Evolutionary conservation across 1,140 invertebrate species (phyloP), one percentile per base, ranked within the genome.

Genomic region (Anadara kagoshimensis): DNA sequence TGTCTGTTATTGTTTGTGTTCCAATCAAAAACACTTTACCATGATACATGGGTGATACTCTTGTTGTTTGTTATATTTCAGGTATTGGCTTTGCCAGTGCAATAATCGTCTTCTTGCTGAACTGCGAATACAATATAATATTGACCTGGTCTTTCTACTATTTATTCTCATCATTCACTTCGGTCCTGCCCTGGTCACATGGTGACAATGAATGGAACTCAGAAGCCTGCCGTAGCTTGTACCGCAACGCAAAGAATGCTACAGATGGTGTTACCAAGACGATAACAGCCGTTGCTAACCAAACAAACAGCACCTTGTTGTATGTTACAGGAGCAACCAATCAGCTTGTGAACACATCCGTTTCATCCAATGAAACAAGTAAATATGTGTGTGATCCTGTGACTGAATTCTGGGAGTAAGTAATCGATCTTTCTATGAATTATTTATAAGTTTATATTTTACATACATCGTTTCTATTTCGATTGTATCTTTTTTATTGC

Each of bases 151-250:
- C 86, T 0, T 65, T 90, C 41, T 89, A 87, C 71, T 90, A 89
- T 73, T 74, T 90, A 14, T 82, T 87, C 61, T 74, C 83, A 10
- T 88, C 87, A n/a, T 89, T 90, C 74, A 82, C 71, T 11, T 57
- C 78, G 12, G 79, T 81, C 14, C 75, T 91, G 10, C 89, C 90
- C 0, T 91, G 90, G 90, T 87, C 85, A 18, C 76, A 83, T 59
- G 90, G 90, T 68, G 76, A 85, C 41, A 88, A 90, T 70, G 71
- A 76, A 44, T 91, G 89, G 89, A 90, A 90, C 73, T 87, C 89
- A 0, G 66, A 75, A n/a, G 72, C 80, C 36, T 84, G 86, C 75
- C 61, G 58, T 43, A 24, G 58, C 3, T 11, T 56, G 8, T 62
- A 54, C 43, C 3, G 22, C 10, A 59, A 53, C 29, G 56, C 16